Base-by-base conservation (phyloP, 1,140 invertebrate genomes). In the Grapholita molesta region DNA sequence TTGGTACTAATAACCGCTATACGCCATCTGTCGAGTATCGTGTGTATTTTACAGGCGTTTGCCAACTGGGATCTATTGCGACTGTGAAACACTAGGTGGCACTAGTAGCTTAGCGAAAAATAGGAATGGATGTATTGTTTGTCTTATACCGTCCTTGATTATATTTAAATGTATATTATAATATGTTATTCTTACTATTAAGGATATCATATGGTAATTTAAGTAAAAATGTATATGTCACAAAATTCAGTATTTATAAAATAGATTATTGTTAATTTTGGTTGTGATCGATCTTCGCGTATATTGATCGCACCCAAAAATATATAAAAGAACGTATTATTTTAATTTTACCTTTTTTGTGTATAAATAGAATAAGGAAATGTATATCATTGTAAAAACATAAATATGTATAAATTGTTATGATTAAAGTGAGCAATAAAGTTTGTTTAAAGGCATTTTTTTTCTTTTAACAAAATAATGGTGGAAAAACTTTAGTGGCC, bases 221-320 rank as follows among this genome's bases (percentile, higher is more conserved):
- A 42, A 55, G 24, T 38, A 28, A 30, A 24, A 9, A 33, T 66
- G 38, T 75, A 69, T 48, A 25, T 52, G 32, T 61, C 53, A 33
- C 18, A 35, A 61, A 68, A 68, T 72, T 33, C 66, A 70, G 67
- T 23, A 74, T 66, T 64, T 69, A 52, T 55, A 64, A 64, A 55
- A 30, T 65, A 65, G 52, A 48, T 35, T 68, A 33, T 66, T 48
- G 61, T 66, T 68, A 55, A 76, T 85, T 88, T 88, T 90, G 86
- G 85, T 83, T 89, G 88, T 81, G 88, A 90, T 90, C 86, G 88
- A 90, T 80, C 77, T 79, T 72, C 77, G 53, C 28, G 61, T 68
- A 65, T 72, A 79, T 90, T 90, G 88, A 90, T 90, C 88, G 85
- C 88, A 85, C 79, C 86, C 88, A 84, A 82, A 90, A 84, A 75